A percentile compares a stretch with the other conserved stretches of the same genome.
phyloP scores from a whole-genome alignment of 2,113 vertebrate genomes.

The Labeo catla region DNA sequence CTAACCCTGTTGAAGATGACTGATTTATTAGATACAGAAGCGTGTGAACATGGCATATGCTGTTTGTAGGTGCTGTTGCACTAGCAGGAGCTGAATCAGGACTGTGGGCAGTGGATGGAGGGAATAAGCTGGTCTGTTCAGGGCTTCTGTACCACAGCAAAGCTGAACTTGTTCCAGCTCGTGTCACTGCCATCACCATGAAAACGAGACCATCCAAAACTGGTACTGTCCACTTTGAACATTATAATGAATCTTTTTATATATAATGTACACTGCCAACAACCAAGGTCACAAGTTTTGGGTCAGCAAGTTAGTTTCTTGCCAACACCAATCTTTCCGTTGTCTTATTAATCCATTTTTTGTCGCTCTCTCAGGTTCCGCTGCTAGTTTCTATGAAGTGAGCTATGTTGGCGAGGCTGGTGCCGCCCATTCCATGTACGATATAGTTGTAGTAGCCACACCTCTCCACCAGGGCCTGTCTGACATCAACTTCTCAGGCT shows the following conservation, averaged over 20 bases:
- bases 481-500: conserved; percentile 84
- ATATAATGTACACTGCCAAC: not conserved
- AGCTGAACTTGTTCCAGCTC: conserved; percentile 82
- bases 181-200: conserved; percentile 80
- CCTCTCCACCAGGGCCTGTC: conserved; percentile 83
- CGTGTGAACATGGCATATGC: not conserved
- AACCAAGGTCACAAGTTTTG: not conserved
- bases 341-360: not conserved
- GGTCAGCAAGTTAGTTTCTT: not conserved
- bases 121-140: conserved; percentile 87
- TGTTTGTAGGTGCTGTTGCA: conserved; percentile 81
- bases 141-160: conserved; percentile 87
- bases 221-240: conserved; percentile 69
- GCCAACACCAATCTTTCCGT: no score
- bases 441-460: conserved; percentile 86
- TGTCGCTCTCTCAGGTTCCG: conserved; percentile 67
- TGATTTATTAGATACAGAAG: not conserved
- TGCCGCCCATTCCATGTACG: conserved; percentile 77
- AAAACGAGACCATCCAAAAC: conserved; percentile 74
- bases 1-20: not conserved
- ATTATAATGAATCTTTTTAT: not conserved
- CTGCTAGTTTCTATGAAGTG: conserved; percentile 80
- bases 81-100: conserved; percentile 77
- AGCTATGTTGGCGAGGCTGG: conserved; percentile 80
- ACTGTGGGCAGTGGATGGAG: conserved; percentile 91